A percentile compares a stretch with the other conserved stretches of the same genome.
Conservation (phyloP, 2,113 vertebrate genomes). For the Lepus europaeus region DNA sequence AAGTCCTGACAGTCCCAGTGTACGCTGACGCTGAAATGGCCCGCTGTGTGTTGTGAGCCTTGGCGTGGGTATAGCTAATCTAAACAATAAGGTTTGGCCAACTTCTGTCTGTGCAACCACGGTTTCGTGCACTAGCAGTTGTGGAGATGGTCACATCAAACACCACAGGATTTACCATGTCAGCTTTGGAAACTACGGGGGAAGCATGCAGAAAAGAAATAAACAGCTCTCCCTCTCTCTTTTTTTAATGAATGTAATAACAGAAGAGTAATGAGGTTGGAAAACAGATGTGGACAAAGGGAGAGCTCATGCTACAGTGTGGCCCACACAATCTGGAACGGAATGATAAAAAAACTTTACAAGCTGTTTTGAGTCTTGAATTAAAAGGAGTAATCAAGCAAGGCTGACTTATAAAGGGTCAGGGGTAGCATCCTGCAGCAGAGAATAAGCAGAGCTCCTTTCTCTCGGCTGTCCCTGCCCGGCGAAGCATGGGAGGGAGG, state of each 20-base stretch:
- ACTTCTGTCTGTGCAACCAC: not conserved
- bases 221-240: slow-evolving; percentile 80
- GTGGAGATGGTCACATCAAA: slow-evolving; percentile 55
- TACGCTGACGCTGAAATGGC: not conserved
- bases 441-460: slow-evolving; percentile 89
- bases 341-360: slow-evolving; percentile 90
- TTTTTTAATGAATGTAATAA: slow-evolving; percentile 86
- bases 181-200: slow-evolving; percentile 76
- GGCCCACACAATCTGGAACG: slow-evolving; percentile 86
- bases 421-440: slow-evolving; percentile 85
- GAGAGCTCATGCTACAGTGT: slow-evolving; percentile 79
- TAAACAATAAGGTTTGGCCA: slow-evolving; percentile 17
- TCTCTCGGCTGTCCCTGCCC: slow-evolving; percentile 67
- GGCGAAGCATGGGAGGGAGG: slow-evolving; percentile 60
- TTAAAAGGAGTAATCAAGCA: slow-evolving; percentile 88
- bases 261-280: slow-evolving; percentile 89
- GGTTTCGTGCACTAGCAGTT: not conserved
- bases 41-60: not conserved
- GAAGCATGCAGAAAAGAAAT: slow-evolving; percentile 78
- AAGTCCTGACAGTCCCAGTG: not conserved
- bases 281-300: slow-evolving; percentile 90
- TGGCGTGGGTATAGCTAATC: not conserved
- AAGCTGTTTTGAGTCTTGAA: slow-evolving; percentile 90
- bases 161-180: slow-evolving; percentile 44
- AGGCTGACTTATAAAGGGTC: slow-evolving; percentile 85